Evolutionary conservation across 2,888 invertebrate species (phyloP).

Genomic region (Invenusta paracnida): DNA sequence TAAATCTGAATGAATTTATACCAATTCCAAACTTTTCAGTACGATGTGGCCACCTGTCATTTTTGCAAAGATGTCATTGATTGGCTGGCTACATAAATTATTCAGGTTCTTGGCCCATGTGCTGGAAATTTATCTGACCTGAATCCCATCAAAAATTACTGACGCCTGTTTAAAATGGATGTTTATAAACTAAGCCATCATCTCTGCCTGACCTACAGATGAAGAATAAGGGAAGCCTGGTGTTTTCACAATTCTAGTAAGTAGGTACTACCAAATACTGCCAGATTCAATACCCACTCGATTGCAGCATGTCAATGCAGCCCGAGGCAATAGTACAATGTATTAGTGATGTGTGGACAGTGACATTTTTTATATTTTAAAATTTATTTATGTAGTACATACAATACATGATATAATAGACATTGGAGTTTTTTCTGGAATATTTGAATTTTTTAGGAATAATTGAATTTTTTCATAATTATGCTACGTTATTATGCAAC

Average conservation of each 20-base stretch:
- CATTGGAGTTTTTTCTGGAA: too few relatives aligned
- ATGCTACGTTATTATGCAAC: too few relatives aligned
- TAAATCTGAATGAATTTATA: neutral
- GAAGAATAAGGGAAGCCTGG: neutral
- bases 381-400: too few relatives aligned
- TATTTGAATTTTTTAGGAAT: too few relatives aligned
- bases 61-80: neutral
- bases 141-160: constrained; percentile 8
- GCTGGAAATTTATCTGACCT: neutral
- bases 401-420: too few relatives aligned
- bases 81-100: neutral
- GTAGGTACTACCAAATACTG: neutral
- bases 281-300: neutral
- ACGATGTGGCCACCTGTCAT: constrained; percentile 3
- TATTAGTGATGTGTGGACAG: too few relatives aligned
- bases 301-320: neutral
- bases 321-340: neutral
- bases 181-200: neutral
- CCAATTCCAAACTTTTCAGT: neutral
- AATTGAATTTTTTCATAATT: too few relatives aligned
- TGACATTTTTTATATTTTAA: too few relatives aligned
- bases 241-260: neutral
- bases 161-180: neutral
- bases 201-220: neutral
- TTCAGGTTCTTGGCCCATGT: neutral